Evolutionary conservation across 2,113 vertebrate species (phyloP).

Genomic region (Cyanoramphus novaezelandiae): DNA sequence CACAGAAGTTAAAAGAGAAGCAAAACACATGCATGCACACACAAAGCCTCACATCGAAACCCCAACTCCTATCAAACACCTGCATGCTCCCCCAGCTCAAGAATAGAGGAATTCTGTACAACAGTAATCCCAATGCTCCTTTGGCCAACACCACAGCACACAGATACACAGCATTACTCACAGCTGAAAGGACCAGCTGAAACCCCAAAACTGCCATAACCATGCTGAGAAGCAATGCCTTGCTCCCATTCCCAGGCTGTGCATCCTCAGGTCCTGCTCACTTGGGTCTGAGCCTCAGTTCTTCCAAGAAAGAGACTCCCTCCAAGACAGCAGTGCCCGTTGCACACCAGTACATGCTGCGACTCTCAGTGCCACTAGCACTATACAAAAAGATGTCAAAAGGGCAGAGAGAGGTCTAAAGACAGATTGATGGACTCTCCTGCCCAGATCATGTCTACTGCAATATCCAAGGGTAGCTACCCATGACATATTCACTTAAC

Average conservation of each 20-base stretch:
- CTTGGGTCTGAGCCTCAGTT: not conserved
- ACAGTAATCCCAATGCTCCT: not conserved
- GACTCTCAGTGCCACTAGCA: not conserved
- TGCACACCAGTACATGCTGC: not conserved
- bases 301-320: not conserved
- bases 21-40: not conserved
- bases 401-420: not conserved
- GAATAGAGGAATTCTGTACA: not conserved
- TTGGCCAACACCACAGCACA: not conserved
- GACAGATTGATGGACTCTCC: not conserved
- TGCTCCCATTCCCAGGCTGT: not conserved
- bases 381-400: not conserved
- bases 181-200: not conserved
- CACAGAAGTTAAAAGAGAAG: not conserved
- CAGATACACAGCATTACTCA: not conserved
- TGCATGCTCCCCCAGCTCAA: accelerated
- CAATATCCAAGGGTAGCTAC: not conserved
- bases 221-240: not conserved
- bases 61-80: not conserved
- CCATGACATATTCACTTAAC: not conserved
- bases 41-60: not conserved
- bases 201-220: not conserved
- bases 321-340: not conserved
- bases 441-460: not conserved
- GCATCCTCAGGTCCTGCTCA: accelerated